phyloP scores from a whole-genome alignment of 2,888 invertebrate genomes.

The Thelaira solivaga region DNA sequence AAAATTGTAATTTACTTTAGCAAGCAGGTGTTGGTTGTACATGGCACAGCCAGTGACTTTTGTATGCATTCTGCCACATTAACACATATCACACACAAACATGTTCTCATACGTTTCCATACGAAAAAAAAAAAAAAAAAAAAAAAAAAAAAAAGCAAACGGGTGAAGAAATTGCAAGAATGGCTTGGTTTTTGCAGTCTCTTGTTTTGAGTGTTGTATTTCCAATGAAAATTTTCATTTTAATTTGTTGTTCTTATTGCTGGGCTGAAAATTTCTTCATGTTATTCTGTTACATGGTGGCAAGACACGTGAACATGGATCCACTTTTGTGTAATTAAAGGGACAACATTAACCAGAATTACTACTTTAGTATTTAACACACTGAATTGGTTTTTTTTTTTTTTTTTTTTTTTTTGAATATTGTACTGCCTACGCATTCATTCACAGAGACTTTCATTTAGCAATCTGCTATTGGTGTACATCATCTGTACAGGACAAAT shows the following conservation, averaged over 20 bases:
- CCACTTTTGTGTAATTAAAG: constrained; percentile 51
- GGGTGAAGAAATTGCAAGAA: not conserved
- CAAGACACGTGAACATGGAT: constrained; percentile 8
- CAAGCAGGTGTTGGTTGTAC: constrained; percentile 42
- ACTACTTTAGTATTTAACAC: constrained; percentile 44
- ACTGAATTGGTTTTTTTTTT: constrained; percentile 13
- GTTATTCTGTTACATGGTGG: constrained; percentile 15
- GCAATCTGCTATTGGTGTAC: constrained; percentile 1
- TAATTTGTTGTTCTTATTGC: not conserved
- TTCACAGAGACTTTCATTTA: not conserved
- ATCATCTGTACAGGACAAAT: constrained; percentile 7
- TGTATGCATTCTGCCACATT: constrained; percentile 2
- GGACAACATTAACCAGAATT: constrained; percentile 59
- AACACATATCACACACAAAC: not conserved
- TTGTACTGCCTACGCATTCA: not conserved
- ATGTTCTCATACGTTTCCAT: not conserved
- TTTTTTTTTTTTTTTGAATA: no score
- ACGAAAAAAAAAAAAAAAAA: no score
- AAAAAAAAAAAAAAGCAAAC: no score
- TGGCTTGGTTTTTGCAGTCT: not conserved
- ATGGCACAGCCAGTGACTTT: constrained; percentile 8
- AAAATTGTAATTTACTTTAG: constrained; percentile 20
- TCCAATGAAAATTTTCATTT: constrained; percentile 35
- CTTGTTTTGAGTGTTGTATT: constrained; percentile 6
- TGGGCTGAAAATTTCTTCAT: constrained; percentile 13